A percentile compares a stretch with the other conserved stretches of the same genome.
These are phyloP conservation scores for Eubasilissa regina DNA, from an alignment of 1,140 invertebrate genomes.

Conservation along the genomic window DNA sequence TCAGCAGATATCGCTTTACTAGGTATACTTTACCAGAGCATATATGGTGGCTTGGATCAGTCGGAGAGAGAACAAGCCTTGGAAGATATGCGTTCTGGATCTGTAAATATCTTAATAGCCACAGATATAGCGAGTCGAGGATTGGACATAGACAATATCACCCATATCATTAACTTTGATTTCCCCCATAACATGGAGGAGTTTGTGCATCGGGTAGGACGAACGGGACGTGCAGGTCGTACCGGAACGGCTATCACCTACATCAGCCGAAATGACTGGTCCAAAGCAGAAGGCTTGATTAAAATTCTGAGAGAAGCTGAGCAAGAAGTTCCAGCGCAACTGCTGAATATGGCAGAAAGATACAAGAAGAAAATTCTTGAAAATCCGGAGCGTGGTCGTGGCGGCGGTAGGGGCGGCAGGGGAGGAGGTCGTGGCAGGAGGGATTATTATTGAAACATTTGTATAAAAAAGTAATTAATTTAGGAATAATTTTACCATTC, in stretches of 20 bases:
- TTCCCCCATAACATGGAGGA: slow-evolving; percentile 94
- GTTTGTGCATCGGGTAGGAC: slow-evolving; percentile 90
- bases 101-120: slow-evolving; percentile 86
- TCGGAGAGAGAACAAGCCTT: slow-evolving; percentile 88
- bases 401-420: too few species aligned
- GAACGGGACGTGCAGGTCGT: slow-evolving; percentile 90
- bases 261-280: not conserved
- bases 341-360: too few species aligned
- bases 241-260: slow-evolving; percentile 86
- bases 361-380: too few species aligned
- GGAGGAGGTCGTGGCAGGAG: too few species aligned
- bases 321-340: too few species aligned
- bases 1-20: slow-evolving; percentile 82
- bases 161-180: slow-evolving; percentile 88
- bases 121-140: slow-evolving; percentile 96
- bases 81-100: slow-evolving; percentile 84
- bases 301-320: too few species aligned
- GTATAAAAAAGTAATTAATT: too few species aligned
- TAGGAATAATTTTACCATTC: too few species aligned
- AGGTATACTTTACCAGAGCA: slow-evolving; percentile 80
- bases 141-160: slow-evolving; percentile 93
- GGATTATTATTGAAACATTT: too few species aligned
- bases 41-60: slow-evolving; percentile 92
- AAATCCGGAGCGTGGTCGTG: too few species aligned
- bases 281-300: too few species aligned